Evolutionary conservation across 2,113 vertebrate species (phyloP), one percentile per base, ranked within the genome.

Genomic region (Raja brachyura): DNA sequence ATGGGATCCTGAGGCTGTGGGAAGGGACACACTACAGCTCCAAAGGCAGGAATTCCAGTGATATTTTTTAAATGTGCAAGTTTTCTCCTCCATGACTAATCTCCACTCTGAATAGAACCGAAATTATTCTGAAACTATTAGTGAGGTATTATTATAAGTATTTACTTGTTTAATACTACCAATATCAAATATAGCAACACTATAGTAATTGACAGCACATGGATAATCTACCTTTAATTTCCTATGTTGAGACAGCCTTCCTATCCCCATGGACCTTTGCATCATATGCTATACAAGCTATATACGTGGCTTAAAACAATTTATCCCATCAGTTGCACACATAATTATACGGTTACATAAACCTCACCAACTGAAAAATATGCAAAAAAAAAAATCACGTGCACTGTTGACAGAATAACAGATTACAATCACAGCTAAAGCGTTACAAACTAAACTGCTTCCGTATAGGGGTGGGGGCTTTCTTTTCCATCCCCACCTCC

Each of bases 231-330:
- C n/a, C 59, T 88, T 88, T 88, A 88, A 88, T 88, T 88, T 88
- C 83, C 83, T 66, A 63, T 88, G 83, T 88, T 86, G 13, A 18
- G 83, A n/a, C 28, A 31, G 59, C 59, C n/a, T 66, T 61, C 83
- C 83, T n/a, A 28, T n/a, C 83, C 63, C 83, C 83, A 63, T 63
- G 56, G 25, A n/a, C 63, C 59, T 63, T 13, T 88, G n/a, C 59
- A 88, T 63, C 63, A 31, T 63, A 61, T 16, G 59, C 28, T 31
- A n/a, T n/a, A n/a, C 56, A 86, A 86, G 83, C 83, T 88, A 88
- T 88, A 88, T 88, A 88, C 83, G 83, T 88, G 83, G 83, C 83
- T 88, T 61, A 86, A 88, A 88, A 88, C 63, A 88, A 88, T 18
- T 28, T 18, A 88, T 28, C 83, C 83, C n/a, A 88, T 88, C 83